These are phyloP conservation scores for Chloroclystis v-ata DNA, from an alignment of 2,888 invertebrate genomes.

Conservation along the genomic window DNA sequence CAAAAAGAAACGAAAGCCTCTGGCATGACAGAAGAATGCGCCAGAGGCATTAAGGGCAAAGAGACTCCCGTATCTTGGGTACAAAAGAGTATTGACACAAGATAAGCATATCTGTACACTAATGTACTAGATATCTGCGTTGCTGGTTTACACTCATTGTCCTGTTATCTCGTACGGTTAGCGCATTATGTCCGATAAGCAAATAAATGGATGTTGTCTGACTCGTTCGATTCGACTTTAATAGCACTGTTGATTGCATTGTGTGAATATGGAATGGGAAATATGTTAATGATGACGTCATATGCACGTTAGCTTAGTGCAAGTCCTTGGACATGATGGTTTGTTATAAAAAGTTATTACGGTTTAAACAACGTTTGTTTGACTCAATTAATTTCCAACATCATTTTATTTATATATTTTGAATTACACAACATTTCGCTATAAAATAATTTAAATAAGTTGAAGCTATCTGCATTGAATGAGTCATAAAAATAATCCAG, in stretches of 20 bases:
- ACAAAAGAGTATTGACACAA: constrained; percentile 76
- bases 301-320: not conserved
- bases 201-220: constrained; percentile 56
- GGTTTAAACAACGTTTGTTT: no score
- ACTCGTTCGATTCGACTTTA: constrained; percentile 33
- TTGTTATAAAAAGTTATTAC: no score
- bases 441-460: no score
- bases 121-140: constrained; percentile 60
- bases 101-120: constrained; percentile 72
- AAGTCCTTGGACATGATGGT: no score
- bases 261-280: constrained; percentile 17
- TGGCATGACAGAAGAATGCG: constrained; percentile 64
- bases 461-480: no score
- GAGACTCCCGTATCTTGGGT: constrained; percentile 69
- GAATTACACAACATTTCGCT: no score
- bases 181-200: constrained; percentile 72
- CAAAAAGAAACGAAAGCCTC: not conserved
- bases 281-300: not conserved
- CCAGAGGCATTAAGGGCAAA: constrained; percentile 68
- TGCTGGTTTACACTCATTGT: constrained; percentile 70
- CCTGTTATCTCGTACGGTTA: constrained; percentile 69
- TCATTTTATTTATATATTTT: no score
- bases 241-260: constrained; percentile 30
- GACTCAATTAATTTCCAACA: no score
- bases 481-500: no score